Evolutionary conservation across 2,888 invertebrate genomes (phyloP).

Genomic region (Drosophila infuscata): DNA sequence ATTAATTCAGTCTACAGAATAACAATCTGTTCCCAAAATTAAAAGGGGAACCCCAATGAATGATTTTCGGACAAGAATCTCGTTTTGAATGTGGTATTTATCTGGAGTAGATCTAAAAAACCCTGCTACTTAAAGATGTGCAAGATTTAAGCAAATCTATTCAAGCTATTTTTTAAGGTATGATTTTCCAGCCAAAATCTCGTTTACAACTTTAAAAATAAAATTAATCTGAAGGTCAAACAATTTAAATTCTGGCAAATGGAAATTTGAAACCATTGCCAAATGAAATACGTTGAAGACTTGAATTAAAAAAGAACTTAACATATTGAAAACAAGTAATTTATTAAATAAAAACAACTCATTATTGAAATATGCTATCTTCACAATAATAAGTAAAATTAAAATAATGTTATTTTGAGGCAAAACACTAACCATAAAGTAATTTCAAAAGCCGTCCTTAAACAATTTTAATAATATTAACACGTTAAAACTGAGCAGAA

Average conservation of each 20-base stretch:
- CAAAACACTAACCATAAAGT: neutral
- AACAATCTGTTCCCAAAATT: neutral
- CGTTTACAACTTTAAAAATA: neutral
- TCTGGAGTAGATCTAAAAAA: neutral
- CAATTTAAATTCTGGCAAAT: neutral
- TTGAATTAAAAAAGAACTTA: neutral
- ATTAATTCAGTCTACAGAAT: neutral
- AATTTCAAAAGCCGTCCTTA: neutral
- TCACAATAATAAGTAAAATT: neutral
- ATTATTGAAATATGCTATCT: neutral
- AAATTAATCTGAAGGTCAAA: neutral
- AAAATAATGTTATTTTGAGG: neutral
- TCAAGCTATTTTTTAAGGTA: neutral
- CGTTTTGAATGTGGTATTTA: neutral
- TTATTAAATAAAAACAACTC: neutral
- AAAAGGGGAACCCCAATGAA: rapidly evolving
- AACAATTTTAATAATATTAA: conserved; percentile 7
- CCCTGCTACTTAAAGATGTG: too few species aligned
- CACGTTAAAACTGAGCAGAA: neutral
- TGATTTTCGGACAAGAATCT: neutral
- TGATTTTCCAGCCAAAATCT: neutral
- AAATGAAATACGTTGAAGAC: rapidly evolving
- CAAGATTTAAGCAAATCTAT: neutral
- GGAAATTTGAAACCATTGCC: neutral
- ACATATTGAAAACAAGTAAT: neutral